Percentiles rank a stretch among this genome's conserved stretches.
These are phyloP conservation scores for Gymnogyps californianus DNA, from an alignment of 2,113 vertebrate species.

Conservation along the genomic window DNA sequence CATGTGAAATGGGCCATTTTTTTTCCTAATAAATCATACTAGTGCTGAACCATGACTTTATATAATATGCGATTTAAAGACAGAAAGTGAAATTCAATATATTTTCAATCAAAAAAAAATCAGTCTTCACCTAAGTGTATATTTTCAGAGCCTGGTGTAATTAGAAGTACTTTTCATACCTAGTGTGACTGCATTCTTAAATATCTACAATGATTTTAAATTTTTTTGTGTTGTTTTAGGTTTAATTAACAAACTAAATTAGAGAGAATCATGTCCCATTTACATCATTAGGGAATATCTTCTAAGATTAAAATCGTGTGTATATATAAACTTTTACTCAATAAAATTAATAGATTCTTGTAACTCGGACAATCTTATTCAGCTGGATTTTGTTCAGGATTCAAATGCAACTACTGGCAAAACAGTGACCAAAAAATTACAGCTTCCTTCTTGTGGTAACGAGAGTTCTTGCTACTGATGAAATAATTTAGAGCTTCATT, in stretches of 20 bases:
- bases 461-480: not conserved
- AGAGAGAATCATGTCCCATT: not conserved
- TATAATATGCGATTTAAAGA: not conserved
- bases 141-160: not conserved
- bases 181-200: not conserved
- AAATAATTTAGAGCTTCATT: constrained; percentile 10
- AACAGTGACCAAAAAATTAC: not conserved
- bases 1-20: not conserved
- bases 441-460: constrained; percentile 6
- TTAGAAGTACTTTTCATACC: not conserved
- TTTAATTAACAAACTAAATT: not conserved
- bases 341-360: not conserved
- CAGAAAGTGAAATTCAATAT: not conserved
- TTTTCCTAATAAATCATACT: not conserved
- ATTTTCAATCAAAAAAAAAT: not conserved
- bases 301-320: not conserved
- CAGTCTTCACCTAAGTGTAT: not conserved
- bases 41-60: not conserved
- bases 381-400: not conserved
- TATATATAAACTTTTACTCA: not conserved
- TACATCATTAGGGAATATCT: not conserved
- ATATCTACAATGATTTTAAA: not conserved
- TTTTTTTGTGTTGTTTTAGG: not conserved
- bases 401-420: not conserved
- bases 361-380: not conserved